phyloP scores from a whole-genome alignment of 2,113 vertebrate genomes.

The Apus apus region DNA sequence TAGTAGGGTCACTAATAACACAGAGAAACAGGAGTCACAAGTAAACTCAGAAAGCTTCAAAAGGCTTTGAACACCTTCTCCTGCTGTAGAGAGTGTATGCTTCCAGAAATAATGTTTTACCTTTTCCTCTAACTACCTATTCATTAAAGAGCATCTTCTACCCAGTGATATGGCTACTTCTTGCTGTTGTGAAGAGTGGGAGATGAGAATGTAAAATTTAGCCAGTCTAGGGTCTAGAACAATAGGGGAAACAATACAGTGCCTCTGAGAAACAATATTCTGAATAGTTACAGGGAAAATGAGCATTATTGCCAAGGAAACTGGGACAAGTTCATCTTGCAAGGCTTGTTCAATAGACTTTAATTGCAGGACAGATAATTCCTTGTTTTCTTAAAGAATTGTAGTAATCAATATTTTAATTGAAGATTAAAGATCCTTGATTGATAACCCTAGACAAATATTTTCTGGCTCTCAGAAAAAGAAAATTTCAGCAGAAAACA shows the following conservation, averaged over 20 bases:
- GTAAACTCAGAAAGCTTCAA: not conserved
- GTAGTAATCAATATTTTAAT: not conserved
- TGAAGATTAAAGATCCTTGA: not conserved
- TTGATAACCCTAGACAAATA: not conserved
- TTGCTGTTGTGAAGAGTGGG: not conserved
- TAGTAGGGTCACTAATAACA: not conserved
- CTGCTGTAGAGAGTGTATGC: fast-evolving
- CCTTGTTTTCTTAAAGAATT: not conserved
- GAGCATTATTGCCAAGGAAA: not conserved
- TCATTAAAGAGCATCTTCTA: not conserved
- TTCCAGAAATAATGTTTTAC: not conserved
- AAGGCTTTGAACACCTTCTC: not conserved
- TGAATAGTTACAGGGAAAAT: not conserved
- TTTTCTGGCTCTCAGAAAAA: not conserved
- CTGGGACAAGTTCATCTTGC: not conserved
- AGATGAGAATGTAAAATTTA: not conserved
- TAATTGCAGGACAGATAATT: not conserved
- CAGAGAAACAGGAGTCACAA: not conserved
- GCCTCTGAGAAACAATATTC: not conserved
- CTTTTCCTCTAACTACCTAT: not conserved
- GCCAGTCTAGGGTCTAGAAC: not conserved
- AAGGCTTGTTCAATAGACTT: not conserved
- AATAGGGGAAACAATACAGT: not conserved
- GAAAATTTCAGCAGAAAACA: not conserved
- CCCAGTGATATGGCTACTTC: not conserved